Percentiles rank a stretch among this genome's conserved stretches.
Evolutionary conservation across 1,140 invertebrate species (phyloP).

Genomic region (Orchesella cincta): DNA sequence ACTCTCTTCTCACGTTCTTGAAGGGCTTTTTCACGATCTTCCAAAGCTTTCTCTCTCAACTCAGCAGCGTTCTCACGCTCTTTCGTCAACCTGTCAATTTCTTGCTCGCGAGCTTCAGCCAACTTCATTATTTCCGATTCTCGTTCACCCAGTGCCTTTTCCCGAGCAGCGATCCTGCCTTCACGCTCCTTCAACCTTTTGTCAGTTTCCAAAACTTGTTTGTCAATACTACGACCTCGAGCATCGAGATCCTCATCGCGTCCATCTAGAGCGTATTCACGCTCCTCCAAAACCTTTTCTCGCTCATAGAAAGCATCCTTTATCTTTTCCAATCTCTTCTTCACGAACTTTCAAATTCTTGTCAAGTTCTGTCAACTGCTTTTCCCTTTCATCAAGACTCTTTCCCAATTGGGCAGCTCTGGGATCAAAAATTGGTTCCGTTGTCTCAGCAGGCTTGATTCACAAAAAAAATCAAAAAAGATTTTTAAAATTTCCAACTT

Average conservation of each 20-base stretch:
- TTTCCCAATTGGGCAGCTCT: neutral
- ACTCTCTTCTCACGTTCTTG: constrained; percentile 11
- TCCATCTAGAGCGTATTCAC: constrained; percentile 7
- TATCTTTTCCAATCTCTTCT: neutral
- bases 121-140: constrained; percentile 19
- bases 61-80: neutral
- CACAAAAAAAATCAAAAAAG: neutral
- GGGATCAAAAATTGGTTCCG: neutral
- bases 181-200: constrained; percentile 18
- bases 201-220: constrained; percentile 11
- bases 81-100: neutral
- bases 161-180: neutral
- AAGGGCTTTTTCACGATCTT: neutral
- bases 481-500: no score
- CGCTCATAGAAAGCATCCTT: neutral
- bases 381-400: no score
- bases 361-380: neutral
- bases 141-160: neutral
- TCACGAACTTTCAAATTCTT: neutral
- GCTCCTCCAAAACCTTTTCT: neutral
- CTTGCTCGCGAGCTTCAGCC: constrained; percentile 11
- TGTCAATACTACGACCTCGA: neutral
- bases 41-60: neutral
- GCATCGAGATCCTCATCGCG: neutral
- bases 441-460: neutral